Percentiles rank a stretch among this genome's conserved stretches.
These are phyloP conservation scores for Sipha maydis DNA, from an alignment of 2,888 invertebrate genomes.

Conservation along the genomic window DNA sequence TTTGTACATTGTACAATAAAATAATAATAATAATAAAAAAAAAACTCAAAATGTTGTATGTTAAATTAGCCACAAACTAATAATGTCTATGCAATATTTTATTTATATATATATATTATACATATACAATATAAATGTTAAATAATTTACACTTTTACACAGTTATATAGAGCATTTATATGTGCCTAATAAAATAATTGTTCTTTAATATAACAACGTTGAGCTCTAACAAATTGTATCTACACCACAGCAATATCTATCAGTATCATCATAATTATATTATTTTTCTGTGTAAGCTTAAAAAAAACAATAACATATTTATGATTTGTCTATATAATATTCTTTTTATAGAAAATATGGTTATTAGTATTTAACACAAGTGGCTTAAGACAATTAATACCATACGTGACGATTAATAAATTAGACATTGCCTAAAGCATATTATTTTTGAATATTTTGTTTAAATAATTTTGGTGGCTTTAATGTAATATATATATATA, in stretches of 20 bases:
- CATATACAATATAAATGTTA: slow-evolving; percentile 45
- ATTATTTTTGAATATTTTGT: not conserved
- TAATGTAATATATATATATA: not conserved
- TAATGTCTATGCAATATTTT: slow-evolving; percentile 28
- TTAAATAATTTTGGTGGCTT: not conserved
- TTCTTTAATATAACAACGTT: slow-evolving; percentile 57
- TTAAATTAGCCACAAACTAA: slow-evolving; percentile 49
- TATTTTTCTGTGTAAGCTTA: slow-evolving; percentile 17
- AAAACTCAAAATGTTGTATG: slow-evolving; percentile 46
- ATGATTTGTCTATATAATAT: slow-evolving; percentile 24
- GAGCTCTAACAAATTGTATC: slow-evolving; percentile 52
- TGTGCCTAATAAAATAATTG: slow-evolving; percentile 54
- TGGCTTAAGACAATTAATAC: not conserved
- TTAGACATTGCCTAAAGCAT: not conserved
- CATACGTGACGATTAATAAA: not conserved
- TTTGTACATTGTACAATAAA: slow-evolving; percentile 35
- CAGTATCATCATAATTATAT: not conserved
- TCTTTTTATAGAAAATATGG: slow-evolving; percentile 17
- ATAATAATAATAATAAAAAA: slow-evolving; percentile 36
- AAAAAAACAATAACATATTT: slow-evolving; percentile 35
- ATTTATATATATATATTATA: slow-evolving; percentile 24
- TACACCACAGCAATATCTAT: slow-evolving; percentile 45
- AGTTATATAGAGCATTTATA: slow-evolving; percentile 42
- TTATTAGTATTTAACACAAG: not conserved
- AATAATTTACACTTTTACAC: slow-evolving; percentile 58